Evolutionary conservation across 2,888 invertebrate species (phyloP).

Genomic region (Listrodromus nycthemerus): DNA sequence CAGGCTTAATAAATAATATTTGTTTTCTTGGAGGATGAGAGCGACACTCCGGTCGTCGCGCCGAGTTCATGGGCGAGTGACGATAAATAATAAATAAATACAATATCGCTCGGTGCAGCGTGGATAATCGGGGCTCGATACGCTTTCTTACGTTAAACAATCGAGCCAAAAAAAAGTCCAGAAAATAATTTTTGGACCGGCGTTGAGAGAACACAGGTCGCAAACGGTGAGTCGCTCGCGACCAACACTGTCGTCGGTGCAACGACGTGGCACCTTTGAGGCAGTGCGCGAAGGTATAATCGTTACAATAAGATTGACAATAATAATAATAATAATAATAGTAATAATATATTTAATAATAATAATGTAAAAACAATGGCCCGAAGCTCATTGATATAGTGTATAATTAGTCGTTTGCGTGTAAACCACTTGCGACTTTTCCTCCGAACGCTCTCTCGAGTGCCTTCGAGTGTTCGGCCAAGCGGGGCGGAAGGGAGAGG

Average conservation of each 20-base stretch:
- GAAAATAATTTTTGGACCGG: conserved; percentile 14
- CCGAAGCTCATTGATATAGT: conserved; percentile 54
- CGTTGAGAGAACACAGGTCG: conserved; percentile 23
- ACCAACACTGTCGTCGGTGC: conserved; percentile 18
- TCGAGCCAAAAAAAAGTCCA: background rate
- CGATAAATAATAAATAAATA: conserved; percentile 65
- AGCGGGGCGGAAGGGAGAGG: background rate
- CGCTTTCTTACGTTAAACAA: background rate
- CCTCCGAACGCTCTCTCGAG: conserved; percentile 27
- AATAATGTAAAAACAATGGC: conserved; percentile 50
- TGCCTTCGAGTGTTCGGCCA: conserved; percentile 18
- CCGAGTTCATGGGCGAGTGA: conserved; percentile 7
- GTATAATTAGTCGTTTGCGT: conserved; percentile 53
- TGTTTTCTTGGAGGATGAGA: conserved; percentile 32
- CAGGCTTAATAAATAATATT: conserved; percentile 62
- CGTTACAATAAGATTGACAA: conserved; percentile 24
- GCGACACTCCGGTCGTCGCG: conserved; percentile 21
- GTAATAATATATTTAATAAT: background rate
- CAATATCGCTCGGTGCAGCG: conserved; percentile 36
- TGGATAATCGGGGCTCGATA: background rate
- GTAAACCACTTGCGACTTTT: conserved; percentile 54
- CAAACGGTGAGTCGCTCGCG: conserved; percentile 7
- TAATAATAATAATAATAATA: conserved; percentile 29
- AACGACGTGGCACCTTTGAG: conserved; percentile 52
- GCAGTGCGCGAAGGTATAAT: conserved; percentile 52